These are phyloP conservation scores for Scaeva pyrastri DNA, from an alignment of 2,888 invertebrate genomes.

Conservation along the genomic window DNA sequence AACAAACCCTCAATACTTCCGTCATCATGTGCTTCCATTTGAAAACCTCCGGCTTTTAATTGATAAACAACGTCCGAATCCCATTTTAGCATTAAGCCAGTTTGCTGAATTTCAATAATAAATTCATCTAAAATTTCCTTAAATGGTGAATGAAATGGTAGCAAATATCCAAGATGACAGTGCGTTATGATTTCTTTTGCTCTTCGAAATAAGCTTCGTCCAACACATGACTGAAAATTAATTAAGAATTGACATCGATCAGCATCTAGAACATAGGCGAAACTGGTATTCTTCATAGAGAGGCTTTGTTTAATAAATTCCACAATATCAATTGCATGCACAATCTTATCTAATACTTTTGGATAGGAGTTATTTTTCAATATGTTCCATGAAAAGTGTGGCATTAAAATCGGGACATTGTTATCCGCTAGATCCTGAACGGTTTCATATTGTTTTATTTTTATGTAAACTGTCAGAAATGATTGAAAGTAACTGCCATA, in stretches of 20 bases:
- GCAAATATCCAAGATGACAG: neutral
- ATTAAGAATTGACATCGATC: constrained; percentile 29
- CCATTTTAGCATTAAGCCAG: too few relatives aligned
- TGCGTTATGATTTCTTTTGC: neutral
- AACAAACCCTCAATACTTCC: too few relatives aligned
- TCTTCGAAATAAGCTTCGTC: neutral
- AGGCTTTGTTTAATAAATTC: neutral
- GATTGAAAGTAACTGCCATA: too few relatives aligned
- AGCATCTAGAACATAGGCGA: constrained; percentile 8
- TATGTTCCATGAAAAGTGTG: neutral
- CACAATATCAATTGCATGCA: neutral
- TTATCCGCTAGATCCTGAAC: constrained; percentile 34
- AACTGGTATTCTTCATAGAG: constrained; percentile 34
- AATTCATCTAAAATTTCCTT: too few relatives aligned
- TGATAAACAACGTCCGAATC: too few relatives aligned
- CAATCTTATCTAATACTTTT: neutral
- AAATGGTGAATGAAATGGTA: constrained; percentile 38
- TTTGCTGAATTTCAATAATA: too few relatives aligned
- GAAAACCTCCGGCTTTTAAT: too few relatives aligned
- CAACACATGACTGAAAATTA: neutral
- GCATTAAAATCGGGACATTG: constrained; percentile 33
- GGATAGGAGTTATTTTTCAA: neutral
- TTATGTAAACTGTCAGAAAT: constrained; percentile 39
- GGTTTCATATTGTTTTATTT: constrained; percentile 32
- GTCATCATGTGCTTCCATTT: too few relatives aligned